Conservation (phyloP, 2,888 invertebrate genomes). For the Esperia sulphurella region DNA sequence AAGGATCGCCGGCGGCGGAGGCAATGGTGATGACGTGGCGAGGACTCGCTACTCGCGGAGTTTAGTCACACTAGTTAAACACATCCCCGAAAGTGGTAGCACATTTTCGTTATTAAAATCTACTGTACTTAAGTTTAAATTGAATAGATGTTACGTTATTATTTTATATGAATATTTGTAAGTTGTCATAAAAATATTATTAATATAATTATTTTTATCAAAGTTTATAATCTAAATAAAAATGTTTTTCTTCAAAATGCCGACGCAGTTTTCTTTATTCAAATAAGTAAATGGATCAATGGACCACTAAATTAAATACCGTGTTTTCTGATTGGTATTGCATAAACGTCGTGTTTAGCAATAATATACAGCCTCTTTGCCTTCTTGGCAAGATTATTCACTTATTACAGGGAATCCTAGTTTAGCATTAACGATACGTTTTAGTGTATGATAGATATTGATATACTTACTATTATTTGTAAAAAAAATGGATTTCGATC, state of each 20-base stretch:
- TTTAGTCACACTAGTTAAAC: constrained; percentile 75
- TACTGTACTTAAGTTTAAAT: constrained; percentile 72
- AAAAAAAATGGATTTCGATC: too few species aligned
- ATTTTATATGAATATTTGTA: constrained; percentile 79
- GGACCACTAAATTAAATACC: neutral
- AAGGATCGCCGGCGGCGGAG: constrained; percentile 13
- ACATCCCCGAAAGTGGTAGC: constrained; percentile 71
- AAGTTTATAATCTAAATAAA: constrained; percentile 81
- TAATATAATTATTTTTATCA: constrained; percentile 81
- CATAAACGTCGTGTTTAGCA: neutral
- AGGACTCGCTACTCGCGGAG: constrained; percentile 33
- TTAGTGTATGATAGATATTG: too few species aligned
- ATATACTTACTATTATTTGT: too few species aligned
- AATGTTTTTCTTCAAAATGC: constrained; percentile 77
- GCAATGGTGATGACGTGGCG: constrained; percentile 10
- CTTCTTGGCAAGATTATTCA: too few species aligned
- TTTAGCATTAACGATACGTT: too few species aligned
- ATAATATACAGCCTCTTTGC: too few species aligned
- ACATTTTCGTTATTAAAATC: constrained; percentile 72
- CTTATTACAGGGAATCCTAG: too few species aligned
- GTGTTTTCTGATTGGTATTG: neutral
- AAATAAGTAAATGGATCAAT: too few species aligned
- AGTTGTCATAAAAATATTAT: constrained; percentile 79
- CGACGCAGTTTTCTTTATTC: constrained; percentile 3
- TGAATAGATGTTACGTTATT: constrained; percentile 79